A percentile compares a stretch with the other conserved stretches of the same genome.
phyloP scores from a whole-genome alignment of 2,888 invertebrate species.

The Aphrophora alni region DNA sequence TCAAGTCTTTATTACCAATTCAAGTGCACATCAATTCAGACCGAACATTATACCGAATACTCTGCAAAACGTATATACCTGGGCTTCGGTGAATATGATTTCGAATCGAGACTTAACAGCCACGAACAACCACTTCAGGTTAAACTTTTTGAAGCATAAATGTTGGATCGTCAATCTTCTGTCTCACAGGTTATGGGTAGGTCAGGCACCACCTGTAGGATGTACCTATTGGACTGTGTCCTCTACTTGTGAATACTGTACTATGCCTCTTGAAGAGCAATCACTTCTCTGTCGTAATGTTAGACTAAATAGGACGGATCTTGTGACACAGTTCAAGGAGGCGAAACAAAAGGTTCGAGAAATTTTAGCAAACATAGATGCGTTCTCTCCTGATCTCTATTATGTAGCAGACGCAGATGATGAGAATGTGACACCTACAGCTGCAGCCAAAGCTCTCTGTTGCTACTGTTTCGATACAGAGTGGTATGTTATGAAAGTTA shows the following conservation, averaged over 20 bases:
- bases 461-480: not conserved
- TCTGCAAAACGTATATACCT: slow-evolving; percentile 7
- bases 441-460: not conserved
- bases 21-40: not conserved
- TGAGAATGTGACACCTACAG: not conserved
- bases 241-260: not conserved
- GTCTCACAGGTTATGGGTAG: not conserved
- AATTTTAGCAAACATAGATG: not conserved
- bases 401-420: not conserved
- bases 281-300: not conserved
- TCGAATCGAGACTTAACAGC: not conserved
- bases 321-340: not conserved
- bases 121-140: not conserved
- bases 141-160: not conserved
- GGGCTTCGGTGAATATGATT: not conserved
- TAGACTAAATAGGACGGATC: not conserved
- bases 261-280: not conserved
- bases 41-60: not conserved
- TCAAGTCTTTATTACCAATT: too few species aligned
- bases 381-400: not conserved
- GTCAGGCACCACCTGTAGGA: not conserved
- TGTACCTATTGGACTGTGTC: not conserved
- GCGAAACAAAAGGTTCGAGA: not conserved
- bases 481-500: not conserved
- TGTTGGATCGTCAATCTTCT: not conserved